Conservation (phyloP, 1,140 invertebrate genomes). For the Eupristina koningsbergeri region DNA sequence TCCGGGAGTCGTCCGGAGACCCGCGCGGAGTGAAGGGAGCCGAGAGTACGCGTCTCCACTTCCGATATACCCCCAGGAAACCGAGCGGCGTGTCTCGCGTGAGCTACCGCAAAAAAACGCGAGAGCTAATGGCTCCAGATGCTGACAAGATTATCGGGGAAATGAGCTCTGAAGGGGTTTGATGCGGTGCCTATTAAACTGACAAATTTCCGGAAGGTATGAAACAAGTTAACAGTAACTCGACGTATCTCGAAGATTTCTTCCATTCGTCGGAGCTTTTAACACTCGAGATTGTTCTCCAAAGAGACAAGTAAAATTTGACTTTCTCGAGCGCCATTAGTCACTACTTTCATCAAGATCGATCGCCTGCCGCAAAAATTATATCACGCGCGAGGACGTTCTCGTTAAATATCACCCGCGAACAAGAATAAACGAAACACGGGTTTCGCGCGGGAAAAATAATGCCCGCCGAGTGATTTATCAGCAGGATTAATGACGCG, state of each 20-base stretch:
- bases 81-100: no score
- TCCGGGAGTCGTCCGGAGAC: not conserved
- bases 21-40: not conserved
- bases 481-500: not conserved
- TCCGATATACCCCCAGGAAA: not conserved
- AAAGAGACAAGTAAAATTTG: no score
- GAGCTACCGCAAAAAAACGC: not conserved
- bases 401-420: not conserved
- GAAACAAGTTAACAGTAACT: not conserved
- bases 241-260: not conserved
- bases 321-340: not conserved
- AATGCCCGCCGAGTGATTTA: not conserved
- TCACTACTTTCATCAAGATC: not conserved
- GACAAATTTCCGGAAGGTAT: conserved; percentile 1
- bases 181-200: not conserved
- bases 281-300: no score
- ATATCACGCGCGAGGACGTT: no score
- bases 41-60: not conserved
- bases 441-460: not conserved
- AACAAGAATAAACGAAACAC: not conserved
- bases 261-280: not conserved
- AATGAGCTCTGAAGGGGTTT: not conserved
- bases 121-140: not conserved
- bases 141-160: not conserved
- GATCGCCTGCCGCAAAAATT: not conserved